A percentile compares a stretch with the other conserved stretches of the same genome.
Conservation (phyloP, 2,797 vertebrate species). For the Poecile montanus region DNA sequence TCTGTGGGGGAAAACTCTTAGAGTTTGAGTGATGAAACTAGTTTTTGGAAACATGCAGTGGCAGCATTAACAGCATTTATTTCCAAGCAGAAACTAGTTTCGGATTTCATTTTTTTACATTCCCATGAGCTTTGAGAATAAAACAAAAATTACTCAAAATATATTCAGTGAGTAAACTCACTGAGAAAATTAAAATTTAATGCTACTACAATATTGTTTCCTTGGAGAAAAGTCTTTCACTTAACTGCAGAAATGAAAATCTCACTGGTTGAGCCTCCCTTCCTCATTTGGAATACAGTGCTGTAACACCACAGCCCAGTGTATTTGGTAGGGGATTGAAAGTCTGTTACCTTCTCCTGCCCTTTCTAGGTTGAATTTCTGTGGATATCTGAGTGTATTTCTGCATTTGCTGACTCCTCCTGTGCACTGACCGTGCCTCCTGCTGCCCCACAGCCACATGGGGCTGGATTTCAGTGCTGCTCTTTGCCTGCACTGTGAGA, state of each 20-base stretch:
- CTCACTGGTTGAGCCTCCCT: not conserved
- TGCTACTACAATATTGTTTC: not conserved
- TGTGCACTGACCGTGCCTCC: rapidly evolving
- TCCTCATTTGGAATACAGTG: rapidly evolving
- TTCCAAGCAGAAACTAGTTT: not conserved
- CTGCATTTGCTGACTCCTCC: not conserved
- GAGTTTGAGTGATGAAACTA: not conserved
- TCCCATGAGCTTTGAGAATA: not conserved
- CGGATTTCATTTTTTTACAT: not conserved
- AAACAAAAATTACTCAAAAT: not conserved
- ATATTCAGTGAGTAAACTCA: not conserved
- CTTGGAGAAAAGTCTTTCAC: not conserved
- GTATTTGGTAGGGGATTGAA: not conserved
- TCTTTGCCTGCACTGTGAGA: not conserved
- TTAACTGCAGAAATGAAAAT: not conserved
- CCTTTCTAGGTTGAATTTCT: not conserved
- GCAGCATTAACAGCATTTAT: not conserved
- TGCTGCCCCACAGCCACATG: not conserved
- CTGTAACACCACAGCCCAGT: not conserved
- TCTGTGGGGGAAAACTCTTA: not conserved
- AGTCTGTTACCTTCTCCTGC: not conserved
- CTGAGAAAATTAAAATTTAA: not conserved
- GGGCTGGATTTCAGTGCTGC: not conserved
- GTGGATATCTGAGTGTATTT: not conserved
- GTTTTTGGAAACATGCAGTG: not conserved